These are phyloP conservation scores for Cyclargus thomasi DNA, from an alignment of 1,140 invertebrate species.

Conservation along the genomic window DNA sequence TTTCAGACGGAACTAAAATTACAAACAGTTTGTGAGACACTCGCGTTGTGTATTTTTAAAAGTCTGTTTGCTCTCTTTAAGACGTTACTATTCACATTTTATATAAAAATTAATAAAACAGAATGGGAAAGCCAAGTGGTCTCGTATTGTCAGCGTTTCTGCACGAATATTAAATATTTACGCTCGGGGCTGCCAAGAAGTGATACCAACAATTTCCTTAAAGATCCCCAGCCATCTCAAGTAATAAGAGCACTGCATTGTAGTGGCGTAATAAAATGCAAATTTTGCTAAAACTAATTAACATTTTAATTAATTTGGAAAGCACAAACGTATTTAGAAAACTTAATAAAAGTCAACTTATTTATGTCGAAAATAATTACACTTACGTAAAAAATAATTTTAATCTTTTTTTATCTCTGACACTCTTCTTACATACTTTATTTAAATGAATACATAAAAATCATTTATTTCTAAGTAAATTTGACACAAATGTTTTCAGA, in stretches of 20 bases:
- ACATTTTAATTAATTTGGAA: slow-evolving; percentile 7
- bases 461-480: too few species aligned
- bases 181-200: slow-evolving; percentile 13
- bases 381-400: too few species aligned
- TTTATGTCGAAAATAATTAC: too few species aligned
- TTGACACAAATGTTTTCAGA: too few species aligned
- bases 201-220: slow-evolving; percentile 15
- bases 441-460: too few species aligned
- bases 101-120: slow-evolving; percentile 13
- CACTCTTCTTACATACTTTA: too few species aligned
- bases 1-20: neutral
- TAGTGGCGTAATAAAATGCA: slow-evolving; percentile 16
- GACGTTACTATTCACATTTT: neutral
- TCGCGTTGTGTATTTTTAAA: neutral
- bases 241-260: slow-evolving; percentile 23
- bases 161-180: slow-evolving; percentile 15
- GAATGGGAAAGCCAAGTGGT: slow-evolving; percentile 9
- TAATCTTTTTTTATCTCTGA: too few species aligned
- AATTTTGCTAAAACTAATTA: slow-evolving; percentile 6
- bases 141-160: slow-evolving; percentile 15
- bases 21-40: neutral
- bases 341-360: neutral
- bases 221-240: slow-evolving; percentile 7
- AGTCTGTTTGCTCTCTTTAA: neutral
- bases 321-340: neutral